Conservation (phyloP, 2,888 invertebrate genomes). For the Oithona nana region DNA sequence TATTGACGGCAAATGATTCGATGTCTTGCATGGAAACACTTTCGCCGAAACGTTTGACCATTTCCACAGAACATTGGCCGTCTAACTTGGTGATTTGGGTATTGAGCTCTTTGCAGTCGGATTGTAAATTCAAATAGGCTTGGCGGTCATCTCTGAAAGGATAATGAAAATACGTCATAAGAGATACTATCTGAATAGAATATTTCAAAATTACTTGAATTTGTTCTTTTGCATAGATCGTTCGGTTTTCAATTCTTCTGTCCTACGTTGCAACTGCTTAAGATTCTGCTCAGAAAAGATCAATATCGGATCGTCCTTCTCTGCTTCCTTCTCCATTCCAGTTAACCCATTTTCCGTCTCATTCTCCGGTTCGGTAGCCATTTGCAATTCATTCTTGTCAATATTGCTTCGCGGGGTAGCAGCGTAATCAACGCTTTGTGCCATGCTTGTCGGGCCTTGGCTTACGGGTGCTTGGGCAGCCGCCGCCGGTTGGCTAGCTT, state of each 20-base stretch:
- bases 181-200: no score
- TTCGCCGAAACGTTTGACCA: conserved; percentile 8
- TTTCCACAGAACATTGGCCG: not conserved
- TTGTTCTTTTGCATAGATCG: not conserved
- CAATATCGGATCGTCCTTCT: not conserved
- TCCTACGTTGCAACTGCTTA: not conserved
- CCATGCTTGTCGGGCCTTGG: not conserved
- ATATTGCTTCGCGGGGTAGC: not conserved
- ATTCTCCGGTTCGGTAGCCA: not conserved
- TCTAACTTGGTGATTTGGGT: not conserved
- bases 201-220: conserved; percentile 7
- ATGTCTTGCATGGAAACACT: conserved; percentile 1
- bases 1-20: conserved; percentile 7
- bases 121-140: not conserved
- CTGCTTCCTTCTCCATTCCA: not conserved
- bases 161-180: not conserved
- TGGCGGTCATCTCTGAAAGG: not conserved
- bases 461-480: not conserved
- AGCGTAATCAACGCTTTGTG: no score
- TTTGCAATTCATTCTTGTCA: not conserved
- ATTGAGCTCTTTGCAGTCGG: not conserved
- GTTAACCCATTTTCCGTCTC: not conserved
- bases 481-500: not conserved
- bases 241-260: conserved; percentile 7
- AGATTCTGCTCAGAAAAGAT: not conserved